A percentile compares a stretch with the other conserved stretches of the same genome.
phyloP scores from a whole-genome alignment of 1,140 invertebrate genomes.

The Varroa destructor region DNA sequence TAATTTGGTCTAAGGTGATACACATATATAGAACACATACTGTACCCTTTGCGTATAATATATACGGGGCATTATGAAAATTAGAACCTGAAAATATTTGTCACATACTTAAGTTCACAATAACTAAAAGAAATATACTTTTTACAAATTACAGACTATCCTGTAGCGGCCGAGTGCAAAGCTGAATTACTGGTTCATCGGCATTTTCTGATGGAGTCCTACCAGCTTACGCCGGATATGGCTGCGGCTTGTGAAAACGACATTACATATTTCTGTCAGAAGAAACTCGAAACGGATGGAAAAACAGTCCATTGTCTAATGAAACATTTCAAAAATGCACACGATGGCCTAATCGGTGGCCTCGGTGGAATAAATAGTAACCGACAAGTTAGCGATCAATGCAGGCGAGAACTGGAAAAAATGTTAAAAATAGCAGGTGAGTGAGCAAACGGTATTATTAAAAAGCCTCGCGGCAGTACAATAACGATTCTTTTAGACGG shows the following conservation, averaged over 20 bases:
- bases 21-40: no score
- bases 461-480: no score
- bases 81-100: no score
- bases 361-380: constrained; percentile 44
- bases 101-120: no score
- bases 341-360: background rate
- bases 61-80: no score
- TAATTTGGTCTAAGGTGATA: no score
- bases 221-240: constrained; percentile 75
- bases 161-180: constrained; percentile 53
- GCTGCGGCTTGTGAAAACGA: constrained; percentile 74
- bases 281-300: constrained; percentile 52
- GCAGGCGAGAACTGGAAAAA: constrained; percentile 50
- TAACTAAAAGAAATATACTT: no score
- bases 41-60: no score
- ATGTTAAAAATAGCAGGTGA: constrained; percentile 12
- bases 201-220: constrained; percentile 80
- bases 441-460: constrained; percentile 16
- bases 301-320: constrained; percentile 91
- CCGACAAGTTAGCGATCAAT: constrained; percentile 49
- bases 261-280: constrained; percentile 47
- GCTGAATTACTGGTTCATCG: constrained; percentile 78
- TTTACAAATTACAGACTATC: constrained; percentile 41
- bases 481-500: no score
- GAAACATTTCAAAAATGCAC: constrained; percentile 53